phyloP scores from a whole-genome alignment of 2,797 vertebrate genomes.

The Neomorphus geoffroyi region DNA sequence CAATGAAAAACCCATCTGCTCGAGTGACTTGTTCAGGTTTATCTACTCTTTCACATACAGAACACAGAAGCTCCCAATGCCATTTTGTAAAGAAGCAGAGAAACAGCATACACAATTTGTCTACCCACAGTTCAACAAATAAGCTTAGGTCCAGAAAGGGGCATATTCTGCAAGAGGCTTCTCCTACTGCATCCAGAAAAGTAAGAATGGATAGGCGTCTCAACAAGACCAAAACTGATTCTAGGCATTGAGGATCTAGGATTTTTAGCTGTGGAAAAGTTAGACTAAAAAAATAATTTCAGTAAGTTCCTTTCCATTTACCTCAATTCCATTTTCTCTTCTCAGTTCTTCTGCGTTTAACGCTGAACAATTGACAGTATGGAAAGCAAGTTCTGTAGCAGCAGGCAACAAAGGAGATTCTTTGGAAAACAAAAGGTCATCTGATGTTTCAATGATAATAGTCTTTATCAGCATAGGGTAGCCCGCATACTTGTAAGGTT shows the following conservation, averaged over 20 bases:
- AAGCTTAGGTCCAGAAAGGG: neutral
- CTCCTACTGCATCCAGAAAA: neutral
- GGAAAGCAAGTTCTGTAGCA: slow-evolving; percentile 92
- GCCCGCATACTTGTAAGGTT: slow-evolving; percentile 98
- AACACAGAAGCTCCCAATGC: neutral
- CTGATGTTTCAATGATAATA: slow-evolving; percentile 95
- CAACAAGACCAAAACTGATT: neutral
- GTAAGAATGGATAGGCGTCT: neutral
- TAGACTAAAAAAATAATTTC: neutral
- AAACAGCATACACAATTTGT: rapidly evolving
- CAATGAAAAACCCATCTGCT: neutral
- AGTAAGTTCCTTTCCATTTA: slow-evolving; percentile 26
- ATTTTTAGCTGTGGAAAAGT: neutral
- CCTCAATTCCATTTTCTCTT: slow-evolving; percentile 97
- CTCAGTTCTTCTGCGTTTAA: slow-evolving; percentile 97
- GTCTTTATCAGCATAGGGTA: slow-evolving; percentile 99
- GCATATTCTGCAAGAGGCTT: neutral
- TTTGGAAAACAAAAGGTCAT: slow-evolving; percentile 94
- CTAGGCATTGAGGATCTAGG: neutral
- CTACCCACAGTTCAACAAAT: neutral
- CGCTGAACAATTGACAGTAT: slow-evolving; percentile 97
- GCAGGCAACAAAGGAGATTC: slow-evolving; percentile 92
- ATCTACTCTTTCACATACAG: neutral
- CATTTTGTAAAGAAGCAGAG: neutral
- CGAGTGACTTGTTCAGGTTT: neutral